Conservation (phyloP, 2,888 invertebrate species). For the Acrocyrtus sp. region DNA sequence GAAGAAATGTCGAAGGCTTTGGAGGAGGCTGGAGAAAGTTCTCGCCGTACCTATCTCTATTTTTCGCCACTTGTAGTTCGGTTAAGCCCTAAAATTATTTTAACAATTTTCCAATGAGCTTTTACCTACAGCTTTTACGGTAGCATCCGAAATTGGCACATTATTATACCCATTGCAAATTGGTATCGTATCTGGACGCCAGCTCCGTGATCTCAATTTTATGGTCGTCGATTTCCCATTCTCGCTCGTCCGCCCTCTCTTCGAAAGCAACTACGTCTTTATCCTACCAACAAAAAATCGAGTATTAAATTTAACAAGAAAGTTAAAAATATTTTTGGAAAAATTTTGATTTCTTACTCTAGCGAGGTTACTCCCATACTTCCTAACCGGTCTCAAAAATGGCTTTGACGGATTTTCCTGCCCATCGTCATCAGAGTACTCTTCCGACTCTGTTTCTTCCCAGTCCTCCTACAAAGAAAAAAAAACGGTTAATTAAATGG, state of each 20-base stretch:
- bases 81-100: conserved; percentile 68
- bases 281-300: conserved; percentile 28
- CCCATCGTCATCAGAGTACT: conserved; percentile 12
- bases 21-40: conserved; percentile 68
- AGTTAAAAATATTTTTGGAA: not conserved
- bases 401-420: conserved; percentile 25
- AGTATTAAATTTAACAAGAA: not conserved
- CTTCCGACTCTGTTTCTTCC: conserved; percentile 13
- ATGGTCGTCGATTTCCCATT: conserved; percentile 58
- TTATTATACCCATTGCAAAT: conserved; percentile 33
- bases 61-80: conserved; percentile 65
- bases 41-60: conserved; percentile 65
- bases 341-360: too few species aligned
- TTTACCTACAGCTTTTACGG: conserved; percentile 63
- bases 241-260: conserved; percentile 38
- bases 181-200: conserved; percentile 47
- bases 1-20: conserved; percentile 69
- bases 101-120: not conserved
- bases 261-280: conserved; percentile 43
- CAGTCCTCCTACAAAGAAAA: not conserved
- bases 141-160: conserved; percentile 65
- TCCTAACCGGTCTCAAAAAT: conserved; percentile 25
- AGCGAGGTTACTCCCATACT: conserved; percentile 30
- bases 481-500: too few species aligned
- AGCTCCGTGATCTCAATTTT: conserved; percentile 46